Conservation (phyloP, 2,113 vertebrate genomes). For the Tinamus guttatus region DNA sequence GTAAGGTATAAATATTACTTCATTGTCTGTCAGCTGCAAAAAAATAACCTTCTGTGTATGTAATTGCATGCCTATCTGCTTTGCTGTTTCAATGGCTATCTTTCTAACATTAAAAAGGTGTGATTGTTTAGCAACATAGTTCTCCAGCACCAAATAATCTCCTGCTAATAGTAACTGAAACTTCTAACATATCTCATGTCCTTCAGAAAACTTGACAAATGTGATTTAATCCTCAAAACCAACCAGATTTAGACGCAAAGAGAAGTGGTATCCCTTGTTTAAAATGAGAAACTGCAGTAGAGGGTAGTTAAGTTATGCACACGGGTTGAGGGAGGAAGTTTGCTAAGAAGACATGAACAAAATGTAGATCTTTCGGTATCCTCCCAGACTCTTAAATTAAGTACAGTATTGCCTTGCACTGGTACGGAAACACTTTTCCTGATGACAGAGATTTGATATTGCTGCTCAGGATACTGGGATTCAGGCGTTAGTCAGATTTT, state of each 20-base stretch:
- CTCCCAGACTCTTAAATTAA: neutral
- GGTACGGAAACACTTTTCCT: neutral
- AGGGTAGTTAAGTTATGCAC: neutral
- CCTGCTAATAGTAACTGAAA: neutral
- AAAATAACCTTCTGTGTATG: neutral
- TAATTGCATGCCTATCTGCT: neutral
- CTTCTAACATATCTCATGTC: neutral
- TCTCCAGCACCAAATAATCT: neutral
- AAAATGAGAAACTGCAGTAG: neutral
- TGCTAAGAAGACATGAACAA: neutral
- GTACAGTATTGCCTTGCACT: neutral
- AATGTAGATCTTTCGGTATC: neutral
- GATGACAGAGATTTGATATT: neutral
- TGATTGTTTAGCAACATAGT: neutral
- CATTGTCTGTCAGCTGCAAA: neutral
- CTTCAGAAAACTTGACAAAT: neutral
- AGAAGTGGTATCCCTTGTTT: neutral
- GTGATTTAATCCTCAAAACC: neutral
- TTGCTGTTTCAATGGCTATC: conserved; percentile 10
- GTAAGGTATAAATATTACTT: neutral
- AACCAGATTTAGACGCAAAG: neutral
- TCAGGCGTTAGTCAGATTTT: neutral
- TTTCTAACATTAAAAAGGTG: neutral
- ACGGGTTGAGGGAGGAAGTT: neutral
- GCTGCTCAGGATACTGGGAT: neutral